Evolutionary conservation across 2,113 vertebrate species (phyloP), one percentile per base, ranked within the genome.

Genomic region (Saimiri boliviensis): DNA sequence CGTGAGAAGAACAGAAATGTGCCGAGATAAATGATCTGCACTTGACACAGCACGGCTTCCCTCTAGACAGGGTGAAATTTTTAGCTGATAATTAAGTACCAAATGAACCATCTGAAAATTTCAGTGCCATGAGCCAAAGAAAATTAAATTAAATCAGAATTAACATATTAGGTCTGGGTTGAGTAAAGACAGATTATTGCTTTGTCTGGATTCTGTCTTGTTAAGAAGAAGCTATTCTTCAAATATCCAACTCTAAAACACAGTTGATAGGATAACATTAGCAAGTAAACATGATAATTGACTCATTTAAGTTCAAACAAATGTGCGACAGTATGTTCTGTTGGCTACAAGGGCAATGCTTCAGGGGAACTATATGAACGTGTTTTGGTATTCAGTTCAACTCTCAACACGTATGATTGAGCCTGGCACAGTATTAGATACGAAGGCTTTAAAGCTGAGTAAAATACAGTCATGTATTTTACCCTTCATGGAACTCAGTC

Each of bases 101-200:
- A 98, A 99, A 99, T 98, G 98, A 99, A 96, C 97, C 98, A 97
- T 98, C 98, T 96, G 96, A 97, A 97, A 98, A 98, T 97, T 96
- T 98, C 97, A 98, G 85, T 13, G 42, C 96, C 97, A 94, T 92
- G 89, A 98, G 95, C 97, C 98, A 84, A 97, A 96, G 95, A 98
- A 98, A 99, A 98, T 98, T 98, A 98, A 98, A 98, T 98, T 98
- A 98, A 98, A 88, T 93, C 86, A 98, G 97, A 98, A 98, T 98
- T 98, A 98, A 97, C 96, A 97, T 96, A 98, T 86, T 97, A 98
- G 93, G 82, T 96, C 95, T 97, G 80, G 60, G 98, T 96, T 97
- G 96, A 95, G 85, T 97, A 98, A 98, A 98, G 98, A 96, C 96
- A 98, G 89, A 94, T 98, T 97, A 97, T 98, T 98, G 93, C 98